A percentile compares a stretch with the other conserved stretches of the same genome.
These are phyloP conservation scores for Gasterosteus nipponicus DNA, from an alignment of 2,113 vertebrate species.

Conservation along the genomic window DNA sequence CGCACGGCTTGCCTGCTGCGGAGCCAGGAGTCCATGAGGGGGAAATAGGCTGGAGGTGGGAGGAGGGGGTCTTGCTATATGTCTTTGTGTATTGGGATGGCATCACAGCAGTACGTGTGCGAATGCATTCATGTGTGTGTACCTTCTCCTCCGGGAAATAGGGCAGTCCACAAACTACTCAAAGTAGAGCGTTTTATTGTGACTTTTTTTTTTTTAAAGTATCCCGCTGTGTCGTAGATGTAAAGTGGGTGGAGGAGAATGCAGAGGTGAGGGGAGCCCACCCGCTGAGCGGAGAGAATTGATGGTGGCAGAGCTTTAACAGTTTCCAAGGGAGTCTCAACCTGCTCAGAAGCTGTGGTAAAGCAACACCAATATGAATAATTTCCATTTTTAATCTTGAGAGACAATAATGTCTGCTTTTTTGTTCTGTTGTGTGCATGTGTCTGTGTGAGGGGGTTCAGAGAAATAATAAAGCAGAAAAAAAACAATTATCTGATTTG, in stretches of 20 bases:
- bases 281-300: constrained; percentile 42
- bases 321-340: constrained; percentile 26
- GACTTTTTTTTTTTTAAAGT: constrained; percentile 28
- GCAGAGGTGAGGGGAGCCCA: constrained; percentile 39
- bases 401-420: neutral
- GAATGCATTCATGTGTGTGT: constrained; percentile 1
- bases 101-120: neutral
- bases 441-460: no score
- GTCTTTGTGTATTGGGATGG: constrained; percentile 16
- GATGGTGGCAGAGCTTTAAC: constrained; percentile 10
- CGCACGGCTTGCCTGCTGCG: constrained; percentile 30
- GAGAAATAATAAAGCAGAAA: no score
- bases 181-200: constrained; percentile 30
- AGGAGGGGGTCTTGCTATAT: neutral
- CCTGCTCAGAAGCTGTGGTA: constrained; percentile 21
- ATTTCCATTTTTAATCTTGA: neutral
- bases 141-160: constrained; percentile 32
- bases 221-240: constrained; percentile 47
- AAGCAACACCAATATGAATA: neutral
- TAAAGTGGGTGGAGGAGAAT: constrained; percentile 37
- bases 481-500: no score
- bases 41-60: neutral
- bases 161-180: constrained; percentile 23
- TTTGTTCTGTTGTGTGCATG: neutral
- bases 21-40: constrained; percentile 11